These are phyloP conservation scores for Paralichthys olivaceus DNA, from an alignment of 2,113 vertebrate genomes.

Conservation along the genomic window DNA sequence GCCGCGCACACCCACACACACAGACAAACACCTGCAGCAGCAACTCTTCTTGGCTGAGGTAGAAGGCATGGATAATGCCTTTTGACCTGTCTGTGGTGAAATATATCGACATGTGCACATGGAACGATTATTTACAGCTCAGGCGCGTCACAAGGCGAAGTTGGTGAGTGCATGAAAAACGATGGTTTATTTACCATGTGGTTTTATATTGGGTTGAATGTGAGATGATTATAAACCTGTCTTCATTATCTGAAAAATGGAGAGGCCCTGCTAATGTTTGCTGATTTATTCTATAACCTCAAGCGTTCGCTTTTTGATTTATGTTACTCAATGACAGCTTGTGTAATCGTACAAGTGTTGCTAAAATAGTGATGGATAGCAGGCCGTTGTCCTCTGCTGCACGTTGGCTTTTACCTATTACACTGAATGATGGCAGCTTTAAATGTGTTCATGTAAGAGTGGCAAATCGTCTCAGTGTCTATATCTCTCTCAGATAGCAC, in stretches of 20 bases:
- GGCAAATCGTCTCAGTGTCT: conserved; percentile 12
- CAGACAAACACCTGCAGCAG: conserved; percentile 66
- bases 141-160: conserved; percentile 50
- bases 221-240: conserved; percentile 76
- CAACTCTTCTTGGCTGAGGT: conserved; percentile 53
- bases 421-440: conserved; percentile 61
- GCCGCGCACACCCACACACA: conserved; percentile 42
- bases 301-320: conserved; percentile 68
- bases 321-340: conserved; percentile 63
- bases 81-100: conserved; percentile 66
- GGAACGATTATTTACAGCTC: conserved; percentile 66
- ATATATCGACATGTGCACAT: conserved; percentile 54
- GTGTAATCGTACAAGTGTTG: conserved; percentile 77
- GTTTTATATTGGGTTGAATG: conserved; percentile 73
- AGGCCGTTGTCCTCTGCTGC: conserved; percentile 65
- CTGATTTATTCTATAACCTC: conserved; percentile 76
- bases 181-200: conserved; percentile 69
- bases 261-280: conserved; percentile 67
- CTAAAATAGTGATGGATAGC: conserved; percentile 78
- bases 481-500: conserved; percentile 5
- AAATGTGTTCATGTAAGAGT: conserved; percentile 37
- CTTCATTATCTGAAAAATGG: conserved; percentile 77
- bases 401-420: conserved; percentile 65
- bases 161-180: conserved; percentile 64
- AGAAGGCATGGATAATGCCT: conserved; percentile 51